Evolutionary conservation across 2,113 vertebrate species (phyloP).

Genomic region (Scortum barcoo): DNA sequence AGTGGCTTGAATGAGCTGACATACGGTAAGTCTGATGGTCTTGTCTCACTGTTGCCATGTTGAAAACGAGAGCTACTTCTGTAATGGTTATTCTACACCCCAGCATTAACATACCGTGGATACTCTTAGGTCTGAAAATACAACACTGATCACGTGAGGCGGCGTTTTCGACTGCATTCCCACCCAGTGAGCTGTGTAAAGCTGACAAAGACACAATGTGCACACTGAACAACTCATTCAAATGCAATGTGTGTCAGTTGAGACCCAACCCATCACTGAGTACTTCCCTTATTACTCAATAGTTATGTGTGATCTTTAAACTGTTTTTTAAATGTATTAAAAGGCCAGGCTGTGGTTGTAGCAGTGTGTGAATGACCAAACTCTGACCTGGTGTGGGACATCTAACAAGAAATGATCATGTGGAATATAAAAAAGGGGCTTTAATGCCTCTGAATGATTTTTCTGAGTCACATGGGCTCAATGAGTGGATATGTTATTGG

Average conservation of each 20-base stretch:
- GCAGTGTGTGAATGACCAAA: not conserved
- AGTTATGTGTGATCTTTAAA: conserved; percentile 38
- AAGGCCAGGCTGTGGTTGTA: not conserved
- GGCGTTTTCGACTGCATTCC: conserved; percentile 25
- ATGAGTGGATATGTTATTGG: rapidly evolving
- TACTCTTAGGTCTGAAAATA: not conserved
- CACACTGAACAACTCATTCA: conserved; percentile 58
- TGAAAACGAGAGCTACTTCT: not conserved
- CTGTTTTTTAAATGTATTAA: conserved; percentile 36
- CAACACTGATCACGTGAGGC: not conserved
- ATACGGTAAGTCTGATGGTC: not conserved
- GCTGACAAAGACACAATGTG: conserved; percentile 18
- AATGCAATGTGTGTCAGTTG: conserved; percentile 66
- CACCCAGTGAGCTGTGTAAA: not conserved
- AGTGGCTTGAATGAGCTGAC: conserved; percentile 2
- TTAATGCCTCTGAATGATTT: not conserved
- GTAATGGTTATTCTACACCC: not conserved
- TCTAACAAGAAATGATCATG: not conserved
- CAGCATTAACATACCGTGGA: not conserved
- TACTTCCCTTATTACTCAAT: conserved; percentile 73
- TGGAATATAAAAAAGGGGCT: not conserved
- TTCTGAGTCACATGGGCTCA: not conserved
- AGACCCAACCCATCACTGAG: conserved; percentile 54
- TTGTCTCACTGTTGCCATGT: not conserved
- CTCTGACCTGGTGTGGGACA: rapidly evolving